Evolutionary conservation across 2,888 invertebrate species (phyloP).

Genomic region (Orchesella flavescens): DNA sequence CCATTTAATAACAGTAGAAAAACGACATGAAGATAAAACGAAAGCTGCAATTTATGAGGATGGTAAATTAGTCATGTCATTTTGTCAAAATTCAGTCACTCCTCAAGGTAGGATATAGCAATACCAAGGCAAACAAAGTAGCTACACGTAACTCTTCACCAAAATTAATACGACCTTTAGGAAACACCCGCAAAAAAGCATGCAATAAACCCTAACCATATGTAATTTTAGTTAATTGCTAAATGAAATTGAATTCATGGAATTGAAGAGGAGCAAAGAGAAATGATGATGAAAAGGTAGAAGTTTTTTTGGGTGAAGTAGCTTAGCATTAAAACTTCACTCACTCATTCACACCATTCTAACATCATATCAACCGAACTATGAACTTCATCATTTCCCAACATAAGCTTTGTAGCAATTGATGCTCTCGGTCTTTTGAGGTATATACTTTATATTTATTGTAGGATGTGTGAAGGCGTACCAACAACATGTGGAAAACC

Average conservation of each 20-base stretch:
- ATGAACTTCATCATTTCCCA: background rate
- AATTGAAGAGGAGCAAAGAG: background rate
- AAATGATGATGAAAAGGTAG: slow-evolving; percentile 6
- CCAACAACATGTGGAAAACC: slow-evolving; percentile 9
- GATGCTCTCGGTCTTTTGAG: background rate
- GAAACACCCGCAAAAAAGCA: background rate
- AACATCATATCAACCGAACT: background rate
- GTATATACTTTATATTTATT: background rate
- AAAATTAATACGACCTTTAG: no score
- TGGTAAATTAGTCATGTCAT: no score
- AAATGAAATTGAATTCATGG: slow-evolving; percentile 25
- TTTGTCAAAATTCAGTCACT: no score
- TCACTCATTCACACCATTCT: background rate
- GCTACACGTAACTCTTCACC: no score
- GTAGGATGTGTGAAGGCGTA: background rate
- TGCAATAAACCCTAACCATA: slow-evolving; percentile 41
- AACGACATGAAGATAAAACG: no score
- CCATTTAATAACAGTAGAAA: no score
- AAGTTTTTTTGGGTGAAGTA: background rate
- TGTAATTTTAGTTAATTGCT: slow-evolving; percentile 55
- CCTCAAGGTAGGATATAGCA: no score
- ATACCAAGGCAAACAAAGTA: no score
- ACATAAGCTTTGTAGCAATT: background rate
- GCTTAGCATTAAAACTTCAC: background rate
- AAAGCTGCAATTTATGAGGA: no score